Evolutionary conservation across 2,888 invertebrate genomes (phyloP).

Genomic region (Pegoplata infirma): DNA sequence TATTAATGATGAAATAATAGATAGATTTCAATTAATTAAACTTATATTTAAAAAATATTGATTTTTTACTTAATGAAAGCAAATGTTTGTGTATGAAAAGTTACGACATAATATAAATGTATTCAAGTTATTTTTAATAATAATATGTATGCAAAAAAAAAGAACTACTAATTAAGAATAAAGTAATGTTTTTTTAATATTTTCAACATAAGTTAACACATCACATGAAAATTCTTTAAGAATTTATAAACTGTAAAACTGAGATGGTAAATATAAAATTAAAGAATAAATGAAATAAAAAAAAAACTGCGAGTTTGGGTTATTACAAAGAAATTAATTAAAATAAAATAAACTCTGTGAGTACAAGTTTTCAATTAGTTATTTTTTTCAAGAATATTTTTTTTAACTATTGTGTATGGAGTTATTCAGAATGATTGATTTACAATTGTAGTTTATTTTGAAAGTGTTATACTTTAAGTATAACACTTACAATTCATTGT

Average conservation of each 20-base stretch:
- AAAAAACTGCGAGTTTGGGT: slow-evolving; percentile 30
- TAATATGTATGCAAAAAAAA: too few relatives aligned
- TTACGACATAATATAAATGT: slow-evolving; percentile 13
- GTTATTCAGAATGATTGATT: background rate
- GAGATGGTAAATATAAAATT: background rate
- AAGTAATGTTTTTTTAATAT: background rate
- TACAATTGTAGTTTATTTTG: slow-evolving; percentile 40
- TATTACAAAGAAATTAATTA: slow-evolving; percentile 13
- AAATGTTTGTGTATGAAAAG: background rate
- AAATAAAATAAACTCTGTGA: slow-evolving; percentile 30
- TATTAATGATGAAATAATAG: background rate
- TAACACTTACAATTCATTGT: slow-evolving; percentile 35
- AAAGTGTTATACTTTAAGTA: slow-evolving; percentile 52
- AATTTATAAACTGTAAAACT: background rate
- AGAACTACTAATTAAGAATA: background rate
- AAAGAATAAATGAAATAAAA: background rate
- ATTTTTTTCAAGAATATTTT: background rate
- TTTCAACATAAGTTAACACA: slow-evolving; percentile 48
- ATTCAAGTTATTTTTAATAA: background rate
- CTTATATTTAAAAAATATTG: slow-evolving; percentile 20
- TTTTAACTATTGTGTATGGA: background rate
- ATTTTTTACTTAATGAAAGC: background rate
- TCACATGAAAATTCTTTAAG: slow-evolving; percentile 17
- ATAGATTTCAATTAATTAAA: slow-evolving; percentile 21
- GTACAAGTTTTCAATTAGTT: slow-evolving; percentile 21